A percentile compares a stretch with the other conserved stretches of the same genome.
phyloP scores from a whole-genome alignment of 2,113 vertebrate genomes.

The Erinaceus europaeus region DNA sequence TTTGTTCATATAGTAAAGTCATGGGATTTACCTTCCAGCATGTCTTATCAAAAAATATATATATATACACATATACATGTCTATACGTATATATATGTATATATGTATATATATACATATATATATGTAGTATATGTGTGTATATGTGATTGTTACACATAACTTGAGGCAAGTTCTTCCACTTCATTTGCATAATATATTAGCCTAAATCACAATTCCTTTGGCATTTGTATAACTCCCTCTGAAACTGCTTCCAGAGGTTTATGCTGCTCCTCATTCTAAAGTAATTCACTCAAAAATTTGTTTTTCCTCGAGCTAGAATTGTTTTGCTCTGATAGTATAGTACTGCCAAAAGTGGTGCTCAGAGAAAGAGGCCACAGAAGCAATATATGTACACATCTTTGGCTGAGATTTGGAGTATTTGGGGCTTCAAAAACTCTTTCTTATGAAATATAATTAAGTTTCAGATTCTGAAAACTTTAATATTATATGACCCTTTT shows the following conservation, averaged over 20 bases:
- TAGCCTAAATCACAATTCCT: background rate
- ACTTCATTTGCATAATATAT: background rate
- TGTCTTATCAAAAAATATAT: no score
- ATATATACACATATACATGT: no score
- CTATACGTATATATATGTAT: no score
- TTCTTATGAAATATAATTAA: background rate
- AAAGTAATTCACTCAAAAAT: background rate
- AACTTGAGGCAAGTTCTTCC: background rate
- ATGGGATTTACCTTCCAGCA: no score
- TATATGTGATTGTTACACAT: background rate
- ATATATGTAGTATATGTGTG: background rate
- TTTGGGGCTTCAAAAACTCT: background rate
- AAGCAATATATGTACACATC: background rate
- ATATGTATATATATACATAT: no score
- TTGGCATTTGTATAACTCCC: background rate
- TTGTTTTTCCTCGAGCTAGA: background rate
- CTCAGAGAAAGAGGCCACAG: background rate
- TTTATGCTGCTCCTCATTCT: conserved; percentile 15
- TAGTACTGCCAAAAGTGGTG: background rate
- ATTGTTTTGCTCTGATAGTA: background rate
- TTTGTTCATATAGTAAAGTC: no score
- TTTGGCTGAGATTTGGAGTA: background rate
- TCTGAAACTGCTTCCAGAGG: background rate
- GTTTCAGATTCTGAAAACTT: background rate
- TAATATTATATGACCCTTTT: background rate